These are phyloP conservation scores for Muraenolepis orangiensis DNA, from an alignment of 2,797 vertebrate genomes.

Conservation along the genomic window DNA sequence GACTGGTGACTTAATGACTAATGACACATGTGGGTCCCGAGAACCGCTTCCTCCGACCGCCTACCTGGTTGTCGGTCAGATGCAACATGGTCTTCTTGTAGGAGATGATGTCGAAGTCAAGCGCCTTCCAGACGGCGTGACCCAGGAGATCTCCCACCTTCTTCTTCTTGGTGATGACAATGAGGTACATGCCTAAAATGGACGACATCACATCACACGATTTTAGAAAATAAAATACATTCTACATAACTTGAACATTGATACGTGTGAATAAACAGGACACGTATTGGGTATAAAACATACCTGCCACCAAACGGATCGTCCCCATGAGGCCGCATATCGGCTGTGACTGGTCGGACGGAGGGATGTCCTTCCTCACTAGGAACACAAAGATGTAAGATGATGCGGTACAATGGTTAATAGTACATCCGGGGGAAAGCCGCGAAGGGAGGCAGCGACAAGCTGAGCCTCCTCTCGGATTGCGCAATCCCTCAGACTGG, in stretches of 20 bases:
- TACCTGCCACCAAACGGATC: slow-evolving; percentile 90
- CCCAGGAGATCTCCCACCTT: slow-evolving; percentile 91
- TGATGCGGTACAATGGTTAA: too few relatives aligned
- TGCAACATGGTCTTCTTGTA: slow-evolving; percentile 96
- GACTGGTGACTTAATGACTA: too few relatives aligned
- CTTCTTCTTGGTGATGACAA: slow-evolving; percentile 93
- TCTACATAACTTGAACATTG: neutral
- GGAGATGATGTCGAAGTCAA: slow-evolving; percentile 90
- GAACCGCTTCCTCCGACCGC: neutral
- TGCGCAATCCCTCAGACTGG: too few relatives aligned
- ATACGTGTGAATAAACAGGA: neutral
- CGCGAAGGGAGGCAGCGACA: too few relatives aligned
- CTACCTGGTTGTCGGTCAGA: slow-evolving; percentile 92
- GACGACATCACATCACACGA: too few relatives aligned
- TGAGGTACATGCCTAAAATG: slow-evolving; percentile 84
- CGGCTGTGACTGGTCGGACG: slow-evolving; percentile 82
- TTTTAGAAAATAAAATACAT: too few relatives aligned
- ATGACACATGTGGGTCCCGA: too few relatives aligned
- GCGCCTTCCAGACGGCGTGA: slow-evolving; percentile 89
- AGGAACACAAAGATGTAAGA: slow-evolving; percentile 32
- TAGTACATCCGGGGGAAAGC: too few relatives aligned
- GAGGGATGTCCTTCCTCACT: slow-evolving; percentile 90
- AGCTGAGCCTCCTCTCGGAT: too few relatives aligned
- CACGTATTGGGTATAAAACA: neutral
- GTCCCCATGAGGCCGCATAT: slow-evolving; percentile 93